phyloP scores from a whole-genome alignment of 2,888 invertebrate genomes.

The Zele albiditarsus region DNA sequence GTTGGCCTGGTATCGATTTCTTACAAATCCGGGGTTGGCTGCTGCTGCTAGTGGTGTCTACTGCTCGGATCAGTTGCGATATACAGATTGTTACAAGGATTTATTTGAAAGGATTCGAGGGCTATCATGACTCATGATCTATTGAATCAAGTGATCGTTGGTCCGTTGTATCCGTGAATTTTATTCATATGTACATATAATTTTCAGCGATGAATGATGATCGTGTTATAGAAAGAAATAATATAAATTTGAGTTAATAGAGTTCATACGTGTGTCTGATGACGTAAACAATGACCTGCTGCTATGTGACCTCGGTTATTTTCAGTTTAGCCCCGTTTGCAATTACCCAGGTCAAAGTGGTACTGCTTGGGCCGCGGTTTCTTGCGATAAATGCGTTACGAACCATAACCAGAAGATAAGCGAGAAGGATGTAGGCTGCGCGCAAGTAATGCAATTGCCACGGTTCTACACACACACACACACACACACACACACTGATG shows the following conservation, averaged over 20 bases:
- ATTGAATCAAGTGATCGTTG: background rate
- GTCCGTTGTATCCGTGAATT: background rate
- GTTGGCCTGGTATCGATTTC: conserved; percentile 68
- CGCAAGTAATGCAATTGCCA: background rate
- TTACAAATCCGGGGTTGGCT: conserved; percentile 69
- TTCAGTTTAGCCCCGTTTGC: conserved; percentile 57
- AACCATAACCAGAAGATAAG: conserved; percentile 3
- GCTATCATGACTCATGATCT: background rate
- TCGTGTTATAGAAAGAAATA: background rate
- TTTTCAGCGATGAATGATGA: background rate
- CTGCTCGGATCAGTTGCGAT: conserved; percentile 51
- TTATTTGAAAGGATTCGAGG: background rate
- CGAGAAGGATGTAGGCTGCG: background rate
- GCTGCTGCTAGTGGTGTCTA: conserved; percentile 51
- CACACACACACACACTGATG: background rate
- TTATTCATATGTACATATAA: background rate
- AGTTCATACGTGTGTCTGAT: conserved; percentile 53
- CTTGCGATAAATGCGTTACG: conserved; percentile 5
- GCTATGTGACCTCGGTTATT: conserved; percentile 61
- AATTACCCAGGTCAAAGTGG: conserved; percentile 45
- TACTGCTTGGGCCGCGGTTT: conserved; percentile 25
- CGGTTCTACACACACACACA: background rate
- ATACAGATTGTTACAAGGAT: conserved; percentile 30
- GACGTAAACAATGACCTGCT: conserved; percentile 69
- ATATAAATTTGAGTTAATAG: background rate